Evolutionary conservation across 2,113 vertebrate species (phyloP), one percentile per base, ranked within the genome.

Genomic region (Echinops telfairi): DNA sequence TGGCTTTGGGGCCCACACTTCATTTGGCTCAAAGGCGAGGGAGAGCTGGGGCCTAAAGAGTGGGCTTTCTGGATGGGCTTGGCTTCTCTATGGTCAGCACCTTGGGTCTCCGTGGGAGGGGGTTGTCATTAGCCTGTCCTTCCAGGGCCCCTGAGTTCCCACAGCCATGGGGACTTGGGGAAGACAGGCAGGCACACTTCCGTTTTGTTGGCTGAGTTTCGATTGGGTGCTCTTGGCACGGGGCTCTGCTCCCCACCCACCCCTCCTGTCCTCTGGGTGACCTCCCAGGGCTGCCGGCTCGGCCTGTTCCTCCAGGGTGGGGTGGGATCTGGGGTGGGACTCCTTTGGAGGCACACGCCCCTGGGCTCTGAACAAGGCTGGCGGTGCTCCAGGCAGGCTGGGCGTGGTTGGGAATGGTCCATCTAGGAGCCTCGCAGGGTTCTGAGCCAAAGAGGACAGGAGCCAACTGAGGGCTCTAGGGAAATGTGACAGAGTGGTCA

Each of bases 171-270:
- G 33, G 43, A 25, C 11, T 0, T 2, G 77, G 71, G 58, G 77
- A 66, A 43, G 71, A 85, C 16, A 40, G 80, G 53, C 58, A 12
- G 76, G n/a, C 29, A 19, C 4, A 33, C 70, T 88, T 96, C 96
- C 91, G 89, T 81, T 95, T 96, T 95, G 58, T 62, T 77, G 78
- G 79, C 64, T 16, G 12, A 43, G 84, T 87, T 91, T 93, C 15
- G 36, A 40, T 14, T 33, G 83, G 38, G 43, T 0, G 8, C 60
- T 47, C 43, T 66, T 0, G 2, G 33, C 38, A 9, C 53, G 20
- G 38, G 88, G 86, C 86, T 92, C 89, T 86, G 91, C 10, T 83
- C 47, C 47, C 47, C 12, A 53, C 47, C 47, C 47, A 53, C 47
- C 12, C 47, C 47, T 12, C 53, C 29, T 19, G 84, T 76, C 29